These are phyloP conservation scores for Drosophila suzukii DNA, from an alignment of 1,140 invertebrate genomes.

Conservation along the genomic window DNA sequence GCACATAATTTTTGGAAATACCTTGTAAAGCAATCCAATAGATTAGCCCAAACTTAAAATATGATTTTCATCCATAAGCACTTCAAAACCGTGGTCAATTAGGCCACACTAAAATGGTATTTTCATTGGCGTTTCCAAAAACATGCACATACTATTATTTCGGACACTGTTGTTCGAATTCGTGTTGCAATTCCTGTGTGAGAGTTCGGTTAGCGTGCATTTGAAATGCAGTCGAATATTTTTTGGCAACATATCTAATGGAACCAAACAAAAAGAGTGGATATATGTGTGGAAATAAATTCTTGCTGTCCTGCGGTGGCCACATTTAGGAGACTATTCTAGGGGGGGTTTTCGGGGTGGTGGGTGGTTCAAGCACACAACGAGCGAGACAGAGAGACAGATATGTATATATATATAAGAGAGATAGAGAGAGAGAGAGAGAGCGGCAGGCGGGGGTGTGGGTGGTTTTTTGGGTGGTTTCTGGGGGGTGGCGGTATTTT, in stretches of 20 bases:
- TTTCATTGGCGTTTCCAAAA: background rate
- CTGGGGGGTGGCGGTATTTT: slow-evolving; percentile 13
- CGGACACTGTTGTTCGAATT: background rate
- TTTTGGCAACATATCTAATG: slow-evolving; percentile 28
- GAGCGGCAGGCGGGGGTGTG: slow-evolving; percentile 34
- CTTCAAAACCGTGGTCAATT: no score
- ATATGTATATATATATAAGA: slow-evolving; percentile 5
- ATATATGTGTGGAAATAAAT: slow-evolving; percentile 26
- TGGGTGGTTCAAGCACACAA: slow-evolving; percentile 57
- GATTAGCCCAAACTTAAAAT: no score
- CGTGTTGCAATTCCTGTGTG: slow-evolving; percentile 8
- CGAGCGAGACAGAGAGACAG: slow-evolving; percentile 35
- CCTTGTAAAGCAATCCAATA: no score
- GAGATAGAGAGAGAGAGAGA: slow-evolving; percentile 23
- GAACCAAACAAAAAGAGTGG: slow-evolving; percentile 9
- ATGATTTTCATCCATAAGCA: no score
- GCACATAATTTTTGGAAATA: no score
- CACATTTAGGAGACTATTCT: slow-evolving; percentile 40
- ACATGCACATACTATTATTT: slow-evolving; percentile 6
- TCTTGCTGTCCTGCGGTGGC: slow-evolving; percentile 34
- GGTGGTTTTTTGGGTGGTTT: slow-evolving; percentile 25
- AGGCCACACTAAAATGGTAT: background rate
- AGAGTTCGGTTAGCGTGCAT: slow-evolving; percentile 17
- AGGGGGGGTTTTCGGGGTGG: background rate
- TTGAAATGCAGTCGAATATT: slow-evolving; percentile 14